These are phyloP conservation scores for Tribolium freemani DNA, from an alignment of 2,888 invertebrate species.

Conservation along the genomic window DNA sequence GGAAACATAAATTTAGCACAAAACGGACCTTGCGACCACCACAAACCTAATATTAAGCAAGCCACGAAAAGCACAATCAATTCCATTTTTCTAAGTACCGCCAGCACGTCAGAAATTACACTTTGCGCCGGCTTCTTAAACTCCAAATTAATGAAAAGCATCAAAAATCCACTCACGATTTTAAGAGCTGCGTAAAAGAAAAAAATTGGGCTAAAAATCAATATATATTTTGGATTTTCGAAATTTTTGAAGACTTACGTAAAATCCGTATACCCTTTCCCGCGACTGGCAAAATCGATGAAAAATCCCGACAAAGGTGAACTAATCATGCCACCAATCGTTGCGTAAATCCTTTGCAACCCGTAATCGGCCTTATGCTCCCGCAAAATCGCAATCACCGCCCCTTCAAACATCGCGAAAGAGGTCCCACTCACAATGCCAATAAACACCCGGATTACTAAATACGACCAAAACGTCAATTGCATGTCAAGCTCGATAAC, in stretches of 20 bases:
- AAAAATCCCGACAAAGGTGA: conserved; percentile 82
- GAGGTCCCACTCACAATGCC: conserved; percentile 82
- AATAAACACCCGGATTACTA: conserved; percentile 74
- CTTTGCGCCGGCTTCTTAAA: conserved; percentile 83
- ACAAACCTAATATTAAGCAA: conserved; percentile 78
- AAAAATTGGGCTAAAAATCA: conserved; percentile 78
- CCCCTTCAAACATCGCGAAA: conserved; percentile 86
- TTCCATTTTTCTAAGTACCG: conserved; percentile 79
- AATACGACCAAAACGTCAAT: conserved; percentile 82
- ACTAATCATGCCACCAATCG: conserved; percentile 84
- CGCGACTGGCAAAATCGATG: conserved; percentile 81
- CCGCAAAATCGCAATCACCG: conserved; percentile 81
- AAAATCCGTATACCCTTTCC: conserved; percentile 80
- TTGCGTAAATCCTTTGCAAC: conserved; percentile 81
- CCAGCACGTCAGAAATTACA: conserved; percentile 78
- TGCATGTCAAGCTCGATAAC: conserved; percentile 75
- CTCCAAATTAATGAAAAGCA: conserved; percentile 81
- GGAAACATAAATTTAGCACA: conserved; percentile 52
- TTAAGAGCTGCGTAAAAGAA: conserved; percentile 81
- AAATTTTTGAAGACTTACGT: conserved; percentile 68
- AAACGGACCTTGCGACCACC: conserved; percentile 3
- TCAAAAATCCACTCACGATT: conserved; percentile 76
- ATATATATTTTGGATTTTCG: neutral
- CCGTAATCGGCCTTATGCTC: conserved; percentile 85
- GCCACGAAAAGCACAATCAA: conserved; percentile 80